Conservation (phyloP, 35 echinoderm and acorn worm genomes). For the Chiridota heheva region DNA sequence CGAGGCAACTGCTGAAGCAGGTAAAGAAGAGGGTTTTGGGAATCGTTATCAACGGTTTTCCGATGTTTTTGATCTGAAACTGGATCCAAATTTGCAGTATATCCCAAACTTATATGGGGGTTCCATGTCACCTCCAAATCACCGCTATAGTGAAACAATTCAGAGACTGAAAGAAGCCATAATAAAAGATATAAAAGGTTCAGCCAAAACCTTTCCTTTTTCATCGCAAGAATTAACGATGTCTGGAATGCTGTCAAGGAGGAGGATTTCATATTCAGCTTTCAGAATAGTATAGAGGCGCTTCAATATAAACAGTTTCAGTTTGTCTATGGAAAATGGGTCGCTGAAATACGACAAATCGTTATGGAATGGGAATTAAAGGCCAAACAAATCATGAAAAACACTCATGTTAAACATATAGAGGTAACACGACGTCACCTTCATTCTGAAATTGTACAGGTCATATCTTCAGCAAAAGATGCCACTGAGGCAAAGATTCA, state of each 20-base stretch:
- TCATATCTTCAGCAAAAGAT: background rate
- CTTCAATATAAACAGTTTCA: constrained; percentile 40
- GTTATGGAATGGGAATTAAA: constrained; percentile 23
- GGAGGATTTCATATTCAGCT: constrained; percentile 52
- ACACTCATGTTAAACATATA: background rate
- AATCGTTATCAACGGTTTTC: constrained; percentile 1
- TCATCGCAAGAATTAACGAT: background rate
- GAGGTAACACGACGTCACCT: background rate
- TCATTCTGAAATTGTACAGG: constrained; percentile 5
- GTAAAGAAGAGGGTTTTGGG: constrained; percentile 2
- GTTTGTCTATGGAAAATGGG: constrained; percentile 31
- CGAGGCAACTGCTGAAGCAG: background rate
- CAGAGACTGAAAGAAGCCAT: constrained; percentile 13
- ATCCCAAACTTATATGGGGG: constrained; percentile 42
- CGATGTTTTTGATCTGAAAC: constrained; percentile 36
- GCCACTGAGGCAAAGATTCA: background rate
- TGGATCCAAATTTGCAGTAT: constrained; percentile 21
- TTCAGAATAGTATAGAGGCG: constrained; percentile 31
- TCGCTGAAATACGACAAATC: constrained; percentile 30
- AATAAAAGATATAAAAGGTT: background rate
- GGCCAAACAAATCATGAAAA: constrained; percentile 4
- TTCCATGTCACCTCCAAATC: constrained; percentile 38
- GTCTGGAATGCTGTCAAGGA: constrained; percentile 51
- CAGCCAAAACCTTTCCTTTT: background rate
- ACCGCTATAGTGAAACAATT: constrained; percentile 41